phyloP scores from a whole-genome alignment of 2,888 invertebrate species.

The Microctonus hyperodae region DNA sequence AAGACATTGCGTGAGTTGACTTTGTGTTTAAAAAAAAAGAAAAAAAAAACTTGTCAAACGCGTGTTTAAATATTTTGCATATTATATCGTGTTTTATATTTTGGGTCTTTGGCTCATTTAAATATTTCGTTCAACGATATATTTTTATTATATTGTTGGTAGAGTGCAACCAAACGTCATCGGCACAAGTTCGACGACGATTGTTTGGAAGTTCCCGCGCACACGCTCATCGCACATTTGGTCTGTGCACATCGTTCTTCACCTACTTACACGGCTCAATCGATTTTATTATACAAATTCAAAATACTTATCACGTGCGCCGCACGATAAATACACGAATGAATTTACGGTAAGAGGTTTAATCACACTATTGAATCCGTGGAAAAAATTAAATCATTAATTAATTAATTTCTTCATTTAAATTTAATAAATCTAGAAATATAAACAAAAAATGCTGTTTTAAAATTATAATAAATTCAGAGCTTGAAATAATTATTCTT shows the following conservation, averaged over 20 bases:
- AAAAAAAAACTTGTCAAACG: conserved; percentile 14
- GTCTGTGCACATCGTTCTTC: not conserved
- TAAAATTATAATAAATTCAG: too few relatives aligned
- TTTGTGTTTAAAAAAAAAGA: not conserved
- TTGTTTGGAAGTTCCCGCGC: conserved; percentile 27
- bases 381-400: not conserved
- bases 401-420: not conserved
- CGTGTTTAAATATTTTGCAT: conserved; percentile 26
- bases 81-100: not conserved
- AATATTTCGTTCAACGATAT: not conserved
- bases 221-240: conserved; percentile 11
- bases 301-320: conserved; percentile 20
- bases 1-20: not conserved
- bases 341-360: conserved; percentile 21
- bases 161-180: conserved; percentile 1
- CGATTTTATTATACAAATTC: not conserved
- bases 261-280: conserved; percentile 17
- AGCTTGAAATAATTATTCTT: too few relatives aligned
- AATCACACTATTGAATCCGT: too few relatives aligned
- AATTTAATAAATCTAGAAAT: not conserved
- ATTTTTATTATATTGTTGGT: not conserved
- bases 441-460: not conserved
- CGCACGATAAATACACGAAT: not conserved
- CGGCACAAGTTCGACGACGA: conserved; percentile 8
- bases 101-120: not conserved